These are phyloP conservation scores for Euglossa dilemma DNA, from an alignment of 1,140 invertebrate genomes.

Conservation along the genomic window DNA sequence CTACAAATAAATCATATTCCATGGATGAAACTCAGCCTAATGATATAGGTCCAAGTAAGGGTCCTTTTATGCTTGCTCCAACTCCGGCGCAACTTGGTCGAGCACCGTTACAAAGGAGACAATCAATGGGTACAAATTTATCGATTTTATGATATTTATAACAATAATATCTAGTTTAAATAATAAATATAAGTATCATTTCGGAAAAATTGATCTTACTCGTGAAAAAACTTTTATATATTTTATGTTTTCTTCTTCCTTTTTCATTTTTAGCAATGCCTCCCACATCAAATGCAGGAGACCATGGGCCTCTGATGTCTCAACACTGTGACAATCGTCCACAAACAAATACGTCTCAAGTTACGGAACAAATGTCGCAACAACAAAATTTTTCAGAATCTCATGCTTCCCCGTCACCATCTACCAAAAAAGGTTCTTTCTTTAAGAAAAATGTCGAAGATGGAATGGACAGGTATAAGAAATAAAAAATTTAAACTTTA, in stretches of 20 bases:
- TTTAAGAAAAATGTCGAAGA: constrained; percentile 96
- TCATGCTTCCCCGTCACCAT: constrained; percentile 84
- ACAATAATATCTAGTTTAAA: background rate
- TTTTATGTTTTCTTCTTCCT: constrained; percentile 15
- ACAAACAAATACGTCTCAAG: constrained; percentile 68
- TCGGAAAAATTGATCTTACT: background rate
- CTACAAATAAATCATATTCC: constrained; percentile 72
- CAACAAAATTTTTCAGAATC: constrained; percentile 79
- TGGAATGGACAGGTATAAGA: constrained; percentile 93
- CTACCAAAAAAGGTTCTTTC: constrained; percentile 88
- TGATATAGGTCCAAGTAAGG: constrained; percentile 80
- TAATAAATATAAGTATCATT: constrained; percentile 22
- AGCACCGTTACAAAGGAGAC: constrained; percentile 92
- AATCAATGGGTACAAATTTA: constrained; percentile 86
- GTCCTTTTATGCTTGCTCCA: constrained; percentile 92
- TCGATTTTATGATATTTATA: background rate
- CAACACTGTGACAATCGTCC: constrained; percentile 76
- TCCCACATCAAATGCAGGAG: constrained; percentile 74
- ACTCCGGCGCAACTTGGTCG: constrained; percentile 95
- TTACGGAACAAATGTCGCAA: constrained; percentile 72
- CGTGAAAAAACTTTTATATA: background rate
- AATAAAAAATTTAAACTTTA: background rate
- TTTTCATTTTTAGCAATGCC: constrained; percentile 71
- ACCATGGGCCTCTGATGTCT: constrained; percentile 72
- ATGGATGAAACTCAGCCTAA: constrained; percentile 78